Evolutionary conservation across 1,140 invertebrate genomes (phyloP).

Genomic region (Pinna nobilis): DNA sequence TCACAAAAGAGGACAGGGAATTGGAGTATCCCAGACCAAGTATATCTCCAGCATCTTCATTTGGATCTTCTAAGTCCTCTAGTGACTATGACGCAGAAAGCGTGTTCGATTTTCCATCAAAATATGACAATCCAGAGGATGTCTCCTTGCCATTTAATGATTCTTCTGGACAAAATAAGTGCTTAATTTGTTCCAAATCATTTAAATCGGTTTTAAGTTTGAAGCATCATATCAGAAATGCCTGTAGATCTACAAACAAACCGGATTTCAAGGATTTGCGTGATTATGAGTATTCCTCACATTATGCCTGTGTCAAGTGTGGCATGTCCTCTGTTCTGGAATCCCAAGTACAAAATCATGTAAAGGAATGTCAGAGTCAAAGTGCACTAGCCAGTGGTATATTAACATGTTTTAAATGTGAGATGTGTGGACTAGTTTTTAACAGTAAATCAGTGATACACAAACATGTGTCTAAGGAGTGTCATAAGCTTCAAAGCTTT

Average conservation of each 20-base stretch:
- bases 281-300: slow-evolving; percentile 14
- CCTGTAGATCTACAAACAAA: slow-evolving; percentile 1
- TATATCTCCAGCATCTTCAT: too few relatives aligned
- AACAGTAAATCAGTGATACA: slow-evolving; percentile 17
- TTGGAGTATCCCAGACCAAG: too few relatives aligned
- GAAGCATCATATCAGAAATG: slow-evolving; percentile 17
- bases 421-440: slow-evolving; percentile 28
- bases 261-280: background rate
- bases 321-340: slow-evolving; percentile 8
- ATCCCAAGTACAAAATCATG: background rate
- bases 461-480: slow-evolving; percentile 15
- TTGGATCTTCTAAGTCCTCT: too few relatives aligned
- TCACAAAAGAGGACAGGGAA: too few relatives aligned
- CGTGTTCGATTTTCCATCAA: too few relatives aligned
- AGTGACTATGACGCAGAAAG: too few relatives aligned
- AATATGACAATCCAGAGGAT: too few relatives aligned
- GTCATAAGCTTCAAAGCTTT: slow-evolving; percentile 9
- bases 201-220: slow-evolving; percentile 18
- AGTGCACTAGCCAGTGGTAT: background rate
- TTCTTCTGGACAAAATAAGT: too few relatives aligned
- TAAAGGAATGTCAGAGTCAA: slow-evolving; percentile 1
- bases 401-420: slow-evolving; percentile 18
- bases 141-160: too few relatives aligned
- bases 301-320: slow-evolving; percentile 3
- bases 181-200: slow-evolving; percentile 15